Evolutionary conservation across 2,888 invertebrate species (phyloP), one percentile per base, ranked within the genome.

Genomic region (Lydus trimaculatus): DNA sequence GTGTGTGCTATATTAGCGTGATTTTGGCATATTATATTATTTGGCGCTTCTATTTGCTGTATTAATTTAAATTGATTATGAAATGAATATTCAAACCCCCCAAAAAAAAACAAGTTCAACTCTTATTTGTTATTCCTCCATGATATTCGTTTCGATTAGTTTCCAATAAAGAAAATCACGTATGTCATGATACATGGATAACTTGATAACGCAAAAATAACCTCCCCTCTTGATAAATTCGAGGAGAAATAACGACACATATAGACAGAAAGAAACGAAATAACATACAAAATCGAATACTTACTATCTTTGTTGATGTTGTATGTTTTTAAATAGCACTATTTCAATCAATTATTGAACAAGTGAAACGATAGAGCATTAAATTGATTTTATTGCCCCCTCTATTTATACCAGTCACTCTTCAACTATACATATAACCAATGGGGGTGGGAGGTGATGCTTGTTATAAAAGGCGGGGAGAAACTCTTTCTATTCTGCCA

Each of bases 301-400:
- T 28, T 69, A 74, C 74, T 71, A 72, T 73, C 71, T 70, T 73
- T 69, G 75, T 76, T 76, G 9, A 7, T 31, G 25, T 56, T 31
- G n/a, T 43, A 31, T 28, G 13, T 25, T 28, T 31, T 20, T 15
- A 66, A 61, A 11, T 69, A 15, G 17, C 61, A 66, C 77, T 76
- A 75, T 79, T 81, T 81, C 79, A 79, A 80, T 78, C 78, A 73
- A 77, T 77, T 52, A 56, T 77, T 77, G 77, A 79, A 79, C 79
- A 77, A 78, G 79, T 79, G 79, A 76, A 43, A 73, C 78, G 82
- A 83, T 83, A 82, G 25, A 28, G 84, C 84, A 85, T 85, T 83
- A 85, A 85, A 85, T 85, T 85, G 85, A 85, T 85, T 85, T 85
- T 85, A 85, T 85, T 84, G 84, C 82, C 82, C 82, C 82, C 85